Conservation (phyloP, 2,888 invertebrate genomes). For the Dasypogon diadema region DNA sequence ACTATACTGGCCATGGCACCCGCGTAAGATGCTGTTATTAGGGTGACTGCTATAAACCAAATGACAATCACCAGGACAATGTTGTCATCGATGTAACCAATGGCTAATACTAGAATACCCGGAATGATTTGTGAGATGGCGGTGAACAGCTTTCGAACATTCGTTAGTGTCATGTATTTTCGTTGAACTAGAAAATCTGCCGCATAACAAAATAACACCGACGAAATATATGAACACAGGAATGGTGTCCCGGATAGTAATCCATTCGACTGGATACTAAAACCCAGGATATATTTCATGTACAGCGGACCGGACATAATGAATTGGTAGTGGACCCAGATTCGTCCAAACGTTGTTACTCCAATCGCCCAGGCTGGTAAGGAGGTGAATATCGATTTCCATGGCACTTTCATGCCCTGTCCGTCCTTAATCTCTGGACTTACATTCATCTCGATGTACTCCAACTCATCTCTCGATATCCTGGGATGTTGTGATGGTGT, state of each 20-base stretch:
- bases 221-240: constrained; percentile 77
- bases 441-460: constrained; percentile 76
- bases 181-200: constrained; percentile 75
- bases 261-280: constrained; percentile 79
- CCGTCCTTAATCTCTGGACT: constrained; percentile 70
- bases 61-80: constrained; percentile 72
- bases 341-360: constrained; percentile 80
- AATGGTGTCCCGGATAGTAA: constrained; percentile 77
- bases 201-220: constrained; percentile 77
- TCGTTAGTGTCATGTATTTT: constrained; percentile 73
- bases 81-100: constrained; percentile 76
- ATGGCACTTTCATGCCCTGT: constrained; percentile 72
- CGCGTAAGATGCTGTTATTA: constrained; percentile 79
- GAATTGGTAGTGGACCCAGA: constrained; percentile 81
- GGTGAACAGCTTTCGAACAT: constrained; percentile 77
- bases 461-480: constrained; percentile 75
- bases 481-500: constrained; percentile 77
- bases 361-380: constrained; percentile 79
- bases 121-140: constrained; percentile 78
- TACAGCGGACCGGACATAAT: constrained; percentile 79
- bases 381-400: constrained; percentile 75
- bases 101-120: constrained; percentile 73
- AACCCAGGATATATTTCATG: constrained; percentile 77
- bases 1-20: constrained; percentile 83
- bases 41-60: constrained; percentile 78